Base-by-base conservation (phyloP, 2,888 invertebrate species). In the Drosophila austrosaltans region DNA sequence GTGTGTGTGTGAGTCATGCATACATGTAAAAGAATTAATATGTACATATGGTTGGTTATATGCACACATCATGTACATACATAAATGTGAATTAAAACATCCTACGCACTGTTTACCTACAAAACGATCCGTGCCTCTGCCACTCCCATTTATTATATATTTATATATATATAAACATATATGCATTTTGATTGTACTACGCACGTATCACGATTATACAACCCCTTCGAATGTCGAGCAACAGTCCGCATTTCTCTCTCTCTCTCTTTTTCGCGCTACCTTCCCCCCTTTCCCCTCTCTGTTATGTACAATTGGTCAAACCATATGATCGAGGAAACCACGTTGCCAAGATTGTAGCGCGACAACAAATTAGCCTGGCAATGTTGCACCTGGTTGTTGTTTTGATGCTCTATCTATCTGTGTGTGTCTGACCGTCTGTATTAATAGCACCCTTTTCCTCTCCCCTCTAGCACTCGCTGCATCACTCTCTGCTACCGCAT, bases 281-380 rank as follows among this genome's bases (percentile, higher is more conserved):
- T 39, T 53, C 57, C 39, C 40, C 53, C 22, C 30, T 4, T 8
- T 8, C 30, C 5, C 30, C 30, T 6, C 6, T 30, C 5, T 30
- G 5, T 30, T 30, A 5, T 30, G 20, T 20, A 61, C 30, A 42
- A 30, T 48, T 48, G 44, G 44, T 20, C 22, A 48, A 72, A 71
- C 74, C 83, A 83, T 86, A 83, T 83, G 83, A 83, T 83, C 81
- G 71, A 63, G 60, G 59, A 73, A 66, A 83, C 86, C 81, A 83
- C 86, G 86, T 81, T 83, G 83, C 86, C 81, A 86, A 81, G 86
- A 81, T 76, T 83, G 72, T 79, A 59, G 73, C 66, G 75, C 68
- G 48, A 80, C 73, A 75, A 66, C 69, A 54, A 73, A 60, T 66
- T 66, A 53, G 68, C 60, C 53, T 73, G 59, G 71, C 66, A 66